Evolutionary conservation across 2,797 vertebrate genomes (phyloP).

Genomic region (Parotocinclus haroldoi): DNA sequence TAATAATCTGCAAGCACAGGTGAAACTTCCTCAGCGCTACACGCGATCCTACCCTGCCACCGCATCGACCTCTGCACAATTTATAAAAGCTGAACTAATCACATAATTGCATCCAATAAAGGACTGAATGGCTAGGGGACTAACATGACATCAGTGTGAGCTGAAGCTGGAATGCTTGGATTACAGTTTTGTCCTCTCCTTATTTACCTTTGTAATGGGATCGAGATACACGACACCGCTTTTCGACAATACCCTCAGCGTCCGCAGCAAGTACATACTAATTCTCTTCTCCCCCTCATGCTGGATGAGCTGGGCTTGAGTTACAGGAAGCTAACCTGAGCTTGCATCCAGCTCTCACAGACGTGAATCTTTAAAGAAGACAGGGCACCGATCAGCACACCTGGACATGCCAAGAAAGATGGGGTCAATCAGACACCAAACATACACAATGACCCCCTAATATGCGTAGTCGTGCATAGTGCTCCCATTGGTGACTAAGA

Average conservation of each 20-base stretch:
- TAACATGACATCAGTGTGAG: slow-evolving; percentile 49
- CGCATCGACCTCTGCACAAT: slow-evolving; percentile 32
- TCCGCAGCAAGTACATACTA: slow-evolving; percentile 65
- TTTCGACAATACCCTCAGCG: slow-evolving; percentile 56
- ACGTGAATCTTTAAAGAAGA: slow-evolving; percentile 35
- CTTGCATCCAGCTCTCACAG: slow-evolving; percentile 35
- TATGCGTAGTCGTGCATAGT: slow-evolving; percentile 1
- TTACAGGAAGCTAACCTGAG: slow-evolving; percentile 73
- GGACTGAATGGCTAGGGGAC: slow-evolving; percentile 46
- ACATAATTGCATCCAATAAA: slow-evolving; percentile 56
- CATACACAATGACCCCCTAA: slow-evolving; percentile 3
- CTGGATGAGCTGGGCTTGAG: slow-evolving; percentile 61
- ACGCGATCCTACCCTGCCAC: slow-evolving; percentile 25
- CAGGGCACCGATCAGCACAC: slow-evolving; percentile 35
- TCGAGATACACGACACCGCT: slow-evolving; percentile 57
- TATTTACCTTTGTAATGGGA: slow-evolving; percentile 60
- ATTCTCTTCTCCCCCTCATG: slow-evolving; percentile 52
- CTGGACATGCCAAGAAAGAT: slow-evolving; percentile 41
- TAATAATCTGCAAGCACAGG: slow-evolving; percentile 38
- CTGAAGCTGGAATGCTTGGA: slow-evolving; percentile 49
- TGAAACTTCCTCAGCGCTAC: slow-evolving; percentile 41
- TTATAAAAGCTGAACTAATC: slow-evolving; percentile 54
- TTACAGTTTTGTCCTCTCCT: slow-evolving; percentile 57
- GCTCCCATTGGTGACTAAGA: slow-evolving; percentile 18
- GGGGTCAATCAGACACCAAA: slow-evolving; percentile 36